phyloP scores from a whole-genome alignment of 1,140 invertebrate genomes.

The Vollenhovia emeryi region DNA sequence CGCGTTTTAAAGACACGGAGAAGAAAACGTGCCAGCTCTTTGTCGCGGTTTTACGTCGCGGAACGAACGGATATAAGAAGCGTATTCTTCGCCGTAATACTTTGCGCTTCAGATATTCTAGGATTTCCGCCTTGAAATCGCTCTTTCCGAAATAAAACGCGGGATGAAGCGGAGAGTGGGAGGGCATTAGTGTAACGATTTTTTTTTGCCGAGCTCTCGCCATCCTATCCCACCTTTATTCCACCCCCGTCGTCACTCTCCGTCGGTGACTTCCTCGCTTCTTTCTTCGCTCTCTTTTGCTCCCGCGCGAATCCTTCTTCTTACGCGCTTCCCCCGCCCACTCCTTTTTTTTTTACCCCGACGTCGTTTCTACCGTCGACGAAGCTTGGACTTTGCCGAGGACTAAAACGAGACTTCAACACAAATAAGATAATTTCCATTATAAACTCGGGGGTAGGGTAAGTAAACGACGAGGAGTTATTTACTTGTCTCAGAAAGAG shows the following conservation, averaged over 20 bases:
- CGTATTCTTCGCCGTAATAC: background rate
- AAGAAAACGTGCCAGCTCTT: background rate
- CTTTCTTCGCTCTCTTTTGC: conserved; percentile 16
- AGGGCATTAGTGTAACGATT: conserved; percentile 24
- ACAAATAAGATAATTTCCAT: conserved; percentile 85
- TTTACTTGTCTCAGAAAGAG: conserved; percentile 80
- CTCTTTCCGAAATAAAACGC: conserved; percentile 29
- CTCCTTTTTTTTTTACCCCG: background rate
- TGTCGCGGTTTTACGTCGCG: background rate
- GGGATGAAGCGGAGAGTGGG: background rate
- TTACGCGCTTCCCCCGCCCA: background rate
- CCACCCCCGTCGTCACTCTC: background rate
- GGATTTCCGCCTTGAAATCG: conserved; percentile 5
- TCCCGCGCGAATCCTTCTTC: conserved; percentile 28
- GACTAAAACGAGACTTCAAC: conserved; percentile 74
- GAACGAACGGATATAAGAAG: background rate
- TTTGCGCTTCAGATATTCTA: conserved; percentile 1
- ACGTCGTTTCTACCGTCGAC: conserved; percentile 52
- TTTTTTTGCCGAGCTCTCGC: conserved; percentile 12
- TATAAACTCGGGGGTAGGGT: conserved; percentile 82
- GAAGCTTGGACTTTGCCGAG: conserved; percentile 65
- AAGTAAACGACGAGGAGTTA: conserved; percentile 83
- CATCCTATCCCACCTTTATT: conserved; percentile 40
- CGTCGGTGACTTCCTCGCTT: background rate
- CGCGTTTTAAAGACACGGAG: background rate